Percentiles rank a stretch among this genome's conserved stretches.
Conservation (phyloP, 2,888 invertebrate genomes). For the Bellardia pandia region DNA sequence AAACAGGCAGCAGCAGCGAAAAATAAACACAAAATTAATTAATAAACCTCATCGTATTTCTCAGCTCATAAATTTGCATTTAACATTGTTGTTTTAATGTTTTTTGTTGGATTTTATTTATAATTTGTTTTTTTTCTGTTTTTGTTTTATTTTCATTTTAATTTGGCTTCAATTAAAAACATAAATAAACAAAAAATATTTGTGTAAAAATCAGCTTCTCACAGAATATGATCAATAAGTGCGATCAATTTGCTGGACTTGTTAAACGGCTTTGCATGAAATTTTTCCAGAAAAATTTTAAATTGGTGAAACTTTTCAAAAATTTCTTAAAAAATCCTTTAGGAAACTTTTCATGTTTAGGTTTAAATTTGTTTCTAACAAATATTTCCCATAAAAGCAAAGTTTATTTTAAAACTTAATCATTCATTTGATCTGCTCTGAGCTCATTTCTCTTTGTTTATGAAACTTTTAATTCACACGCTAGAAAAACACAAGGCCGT, state of each 20-base stretch:
- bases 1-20: background rate
- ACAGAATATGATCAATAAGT: background rate
- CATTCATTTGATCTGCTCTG: background rate
- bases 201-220: background rate
- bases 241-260: no score
- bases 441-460: background rate
- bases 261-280: no score
- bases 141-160: no score
- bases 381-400: no score
- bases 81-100: slow-evolving; percentile 29
- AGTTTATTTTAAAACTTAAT: no score
- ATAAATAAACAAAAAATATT: slow-evolving; percentile 22
- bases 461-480: background rate
- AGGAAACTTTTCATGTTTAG: no score
- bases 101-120: slow-evolving; percentile 16
- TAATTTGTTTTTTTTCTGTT: background rate
- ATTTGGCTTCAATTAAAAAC: slow-evolving; percentile 12
- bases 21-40: slow-evolving; percentile 38
- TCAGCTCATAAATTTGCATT: slow-evolving; percentile 66
- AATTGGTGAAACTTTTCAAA: no score
- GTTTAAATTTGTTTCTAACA: no score
- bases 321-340: no score
- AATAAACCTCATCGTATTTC: slow-evolving; percentile 50
- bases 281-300: no score
- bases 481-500: background rate